A percentile compares a stretch with the other conserved stretches of the same genome.
Conservation (phyloP, 2,888 invertebrate genomes). For the Calliopum simillimum region DNA sequence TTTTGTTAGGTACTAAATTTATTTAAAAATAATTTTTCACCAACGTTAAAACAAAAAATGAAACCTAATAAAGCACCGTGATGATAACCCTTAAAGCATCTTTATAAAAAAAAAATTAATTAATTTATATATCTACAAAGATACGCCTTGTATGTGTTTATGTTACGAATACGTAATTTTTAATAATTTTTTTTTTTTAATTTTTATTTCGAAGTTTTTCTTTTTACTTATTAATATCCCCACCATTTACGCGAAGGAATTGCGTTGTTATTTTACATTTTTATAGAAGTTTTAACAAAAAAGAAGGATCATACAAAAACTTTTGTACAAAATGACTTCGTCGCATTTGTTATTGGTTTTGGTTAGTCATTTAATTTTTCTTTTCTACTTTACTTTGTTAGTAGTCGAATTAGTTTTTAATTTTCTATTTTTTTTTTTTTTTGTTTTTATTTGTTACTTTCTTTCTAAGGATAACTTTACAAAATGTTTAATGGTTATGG, state of each 20-base stretch:
- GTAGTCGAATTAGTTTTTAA: not conserved
- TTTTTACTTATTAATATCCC: not conserved
- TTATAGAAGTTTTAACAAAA: constrained; percentile 12
- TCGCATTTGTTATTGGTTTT: constrained; percentile 26
- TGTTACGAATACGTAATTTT: constrained; percentile 17
- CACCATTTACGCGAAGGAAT: not conserved
- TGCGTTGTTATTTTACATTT: constrained; percentile 6
- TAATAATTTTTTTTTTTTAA: not conserved
- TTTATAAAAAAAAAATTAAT: constrained; percentile 7
- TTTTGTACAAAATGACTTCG: constrained; percentile 23
- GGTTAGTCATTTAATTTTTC: not conserved
- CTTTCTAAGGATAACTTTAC: not conserved
- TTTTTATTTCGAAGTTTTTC: constrained; percentile 13
- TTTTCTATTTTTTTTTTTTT: not conserved
- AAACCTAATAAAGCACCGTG: constrained; percentile 22
- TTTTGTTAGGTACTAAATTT: constrained; percentile 17
- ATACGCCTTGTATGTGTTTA: constrained; percentile 25
- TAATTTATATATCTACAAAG: constrained; percentile 21
- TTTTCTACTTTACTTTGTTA: not conserved
- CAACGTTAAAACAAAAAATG: not conserved
- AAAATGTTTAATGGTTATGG: constrained; percentile 24
- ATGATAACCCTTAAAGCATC: constrained; percentile 32
- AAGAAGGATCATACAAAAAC: constrained; percentile 18
- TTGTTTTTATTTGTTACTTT: not conserved
- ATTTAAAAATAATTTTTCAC: not conserved